These are phyloP conservation scores for Stenoptilia bipunctidactyla DNA, from an alignment of 2,888 invertebrate species.

Conservation along the genomic window DNA sequence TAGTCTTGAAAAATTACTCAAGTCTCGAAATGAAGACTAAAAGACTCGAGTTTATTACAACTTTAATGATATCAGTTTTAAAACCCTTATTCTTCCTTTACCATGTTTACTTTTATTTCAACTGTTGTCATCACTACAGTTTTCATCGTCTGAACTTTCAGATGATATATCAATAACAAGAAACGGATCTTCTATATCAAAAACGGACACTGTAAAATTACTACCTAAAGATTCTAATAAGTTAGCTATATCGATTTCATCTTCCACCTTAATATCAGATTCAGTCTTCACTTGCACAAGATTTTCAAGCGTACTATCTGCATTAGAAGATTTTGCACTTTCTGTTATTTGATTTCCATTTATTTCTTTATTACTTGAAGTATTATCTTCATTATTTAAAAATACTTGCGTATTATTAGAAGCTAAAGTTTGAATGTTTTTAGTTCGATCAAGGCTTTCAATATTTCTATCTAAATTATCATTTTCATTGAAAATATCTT, in stretches of 20 bases:
- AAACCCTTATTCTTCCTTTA: no score
- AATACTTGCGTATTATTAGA: neutral
- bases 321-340: neutral
- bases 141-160: constrained; percentile 30
- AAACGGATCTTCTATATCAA: constrained; percentile 39
- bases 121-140: constrained; percentile 10
- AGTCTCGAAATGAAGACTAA: no score
- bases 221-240: constrained; percentile 29
- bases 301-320: neutral
- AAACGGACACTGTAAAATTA: constrained; percentile 24
- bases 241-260: constrained; percentile 13
- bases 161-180: constrained; percentile 43
- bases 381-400: neutral
- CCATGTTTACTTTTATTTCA: no score
- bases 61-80: no score
- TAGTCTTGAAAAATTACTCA: no score
- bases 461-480: no score
- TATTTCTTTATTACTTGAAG: neutral
- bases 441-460: no score
- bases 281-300: constrained; percentile 18
- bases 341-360: neutral
- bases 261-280: constrained; percentile 2
- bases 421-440: no score
- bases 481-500: neutral
- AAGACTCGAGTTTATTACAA: no score